These are phyloP conservation scores for Clarias laeviceps DNA, from an alignment of 2,797 vertebrate species.

Conservation along the genomic window DNA sequence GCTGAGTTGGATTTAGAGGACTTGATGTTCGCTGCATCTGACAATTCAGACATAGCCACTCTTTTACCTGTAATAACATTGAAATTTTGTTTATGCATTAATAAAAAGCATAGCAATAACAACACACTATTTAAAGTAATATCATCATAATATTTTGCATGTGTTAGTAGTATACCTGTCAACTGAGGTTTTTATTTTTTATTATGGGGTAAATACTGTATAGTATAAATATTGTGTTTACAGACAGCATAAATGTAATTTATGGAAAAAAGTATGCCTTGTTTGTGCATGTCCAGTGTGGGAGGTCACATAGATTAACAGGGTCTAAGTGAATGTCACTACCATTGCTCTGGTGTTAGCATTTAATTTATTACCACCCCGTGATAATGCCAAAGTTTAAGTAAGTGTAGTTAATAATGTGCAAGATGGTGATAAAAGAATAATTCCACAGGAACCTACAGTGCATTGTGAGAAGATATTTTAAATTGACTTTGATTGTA, in stretches of 20 bases:
- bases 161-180: background rate
- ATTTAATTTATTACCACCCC: background rate
- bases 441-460: background rate
- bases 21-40: slow-evolving; percentile 81
- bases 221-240: background rate
- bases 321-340: background rate
- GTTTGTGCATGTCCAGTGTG: background rate
- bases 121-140: too few species aligned
- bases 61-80: slow-evolving; percentile 71
- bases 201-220: background rate
- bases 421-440: background rate
- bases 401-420: background rate
- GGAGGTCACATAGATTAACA: background rate
- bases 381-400: background rate
- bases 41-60: slow-evolving; percentile 89
- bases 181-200: background rate
- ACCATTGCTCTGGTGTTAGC: background rate
- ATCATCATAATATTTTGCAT: too few species aligned
- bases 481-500: background rate
- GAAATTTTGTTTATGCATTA: background rate
- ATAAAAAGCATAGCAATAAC: background rate
- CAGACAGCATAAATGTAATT: background rate
- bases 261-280: background rate
- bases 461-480: background rate
- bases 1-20: slow-evolving; percentile 38